Base-by-base conservation (phyloP, 2,888 invertebrate species). In the Pelosia muscerda region DNA sequence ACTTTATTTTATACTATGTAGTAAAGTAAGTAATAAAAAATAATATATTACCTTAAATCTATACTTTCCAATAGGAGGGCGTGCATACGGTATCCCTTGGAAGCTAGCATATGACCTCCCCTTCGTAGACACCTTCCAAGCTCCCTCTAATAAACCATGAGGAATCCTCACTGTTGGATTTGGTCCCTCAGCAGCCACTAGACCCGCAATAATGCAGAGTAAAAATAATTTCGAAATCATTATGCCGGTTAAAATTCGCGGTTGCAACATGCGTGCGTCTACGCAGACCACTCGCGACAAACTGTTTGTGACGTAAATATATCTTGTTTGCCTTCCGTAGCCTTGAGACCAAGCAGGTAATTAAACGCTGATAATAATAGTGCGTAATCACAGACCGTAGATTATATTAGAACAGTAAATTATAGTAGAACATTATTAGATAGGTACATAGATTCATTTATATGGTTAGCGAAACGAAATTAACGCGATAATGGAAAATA, bases 71-170 rank as follows among this genome's bases (percentile, higher is more conserved):
- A 96, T 84, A 0, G 97, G 97, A 19, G 97, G 96, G 65, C 95
- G 86, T 0, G 97, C 97, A 79, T 96, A 97, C 0, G 97, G 97
- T 60, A 97, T 91, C 0, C 97, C 96, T 78, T 96, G 92, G 77
- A 96, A 97, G 53, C 96, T 96, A 13, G 95, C 95, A 75, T 92
- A 96, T 0, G 85, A 82, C 74, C 95, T 83, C 26, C 94, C 92
- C 60, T 90, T 88, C 0, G 89, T 85, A 0, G 95, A 92, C 1
- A 86, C 80, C 66, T 88, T 90, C 95, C 94, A 95, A 0, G 88
- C 65, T 0, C 95, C 95, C 62, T 89, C 89, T 0, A 95, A 69
- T 0, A 88, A 63, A 0, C 95, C 95, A 66, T 91, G 85, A 3
- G 86, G 76, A 0, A 93, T 85, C 64, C 90, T 86, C 2, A 93